phyloP scores from a whole-genome alignment of 2,113 vertebrate genomes.

The Heterotis niloticus region DNA sequence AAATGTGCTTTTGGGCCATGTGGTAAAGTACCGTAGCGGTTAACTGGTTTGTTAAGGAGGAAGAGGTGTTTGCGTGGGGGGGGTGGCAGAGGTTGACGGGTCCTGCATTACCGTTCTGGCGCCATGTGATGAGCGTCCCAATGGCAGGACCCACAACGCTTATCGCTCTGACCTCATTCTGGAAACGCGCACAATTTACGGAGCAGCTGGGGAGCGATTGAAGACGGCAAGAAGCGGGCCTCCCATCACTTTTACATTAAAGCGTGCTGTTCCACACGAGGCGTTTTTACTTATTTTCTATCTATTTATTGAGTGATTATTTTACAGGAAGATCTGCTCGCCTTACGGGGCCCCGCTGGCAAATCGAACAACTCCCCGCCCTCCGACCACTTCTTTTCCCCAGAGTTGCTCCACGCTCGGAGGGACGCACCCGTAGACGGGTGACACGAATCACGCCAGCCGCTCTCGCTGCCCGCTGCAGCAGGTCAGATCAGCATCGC shows the following conservation, averaged over 20 bases:
- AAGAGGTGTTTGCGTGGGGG: background rate
- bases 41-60: too few species aligned
- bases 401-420: background rate
- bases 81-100: background rate
- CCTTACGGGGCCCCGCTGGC: slow-evolving; percentile 60
- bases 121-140: slow-evolving; percentile 51
- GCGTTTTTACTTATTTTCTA: slow-evolving; percentile 65
- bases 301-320: slow-evolving; percentile 54
- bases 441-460: background rate
- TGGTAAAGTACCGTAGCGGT: too few species aligned
- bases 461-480: background rate
- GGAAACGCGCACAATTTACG: slow-evolving; percentile 70
- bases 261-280: slow-evolving; percentile 69
- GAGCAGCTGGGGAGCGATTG: slow-evolving; percentile 76
- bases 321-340: slow-evolving; percentile 65
- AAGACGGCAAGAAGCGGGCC: slow-evolving; percentile 65
- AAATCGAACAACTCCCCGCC: slow-evolving; percentile 59
- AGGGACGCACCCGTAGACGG: background rate
- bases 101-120: slow-evolving; percentile 23
- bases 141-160: slow-evolving; percentile 61
- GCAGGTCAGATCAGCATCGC: background rate
- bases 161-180: slow-evolving; percentile 76
- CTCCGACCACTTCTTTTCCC: slow-evolving; percentile 47
- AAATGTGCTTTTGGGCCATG: too few species aligned
- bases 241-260: slow-evolving; percentile 77